Percentiles rank a stretch among this genome's conserved stretches.
Evolutionary conservation across 2,797 vertebrate genomes (phyloP).

Genomic region (Lagodon rhomboides): DNA sequence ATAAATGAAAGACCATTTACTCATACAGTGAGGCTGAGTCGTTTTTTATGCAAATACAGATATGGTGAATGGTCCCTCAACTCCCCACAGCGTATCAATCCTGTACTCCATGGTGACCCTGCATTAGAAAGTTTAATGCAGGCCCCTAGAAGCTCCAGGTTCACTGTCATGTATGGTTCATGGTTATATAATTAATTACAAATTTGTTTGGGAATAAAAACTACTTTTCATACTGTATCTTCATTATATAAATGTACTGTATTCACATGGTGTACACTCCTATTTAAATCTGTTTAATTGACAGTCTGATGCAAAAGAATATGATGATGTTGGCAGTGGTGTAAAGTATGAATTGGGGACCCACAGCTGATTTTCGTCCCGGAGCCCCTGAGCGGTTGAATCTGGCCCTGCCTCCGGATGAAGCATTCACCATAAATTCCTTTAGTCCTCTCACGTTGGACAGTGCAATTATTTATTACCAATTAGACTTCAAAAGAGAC

Average conservation of each 20-base stretch:
- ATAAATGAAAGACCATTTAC: no score
- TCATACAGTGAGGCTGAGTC: no score
- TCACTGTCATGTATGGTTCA: not conserved
- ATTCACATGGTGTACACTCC: not conserved
- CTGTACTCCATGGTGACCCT: no score
- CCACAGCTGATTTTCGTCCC: no score
- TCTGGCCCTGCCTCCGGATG: not conserved
- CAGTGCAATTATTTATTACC: conserved; percentile 18
- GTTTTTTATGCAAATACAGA: no score
- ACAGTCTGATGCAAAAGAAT: not conserved
- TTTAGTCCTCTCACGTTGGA: not conserved
- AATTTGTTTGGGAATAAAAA: not conserved
- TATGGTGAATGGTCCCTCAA: no score
- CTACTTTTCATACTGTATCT: not conserved
- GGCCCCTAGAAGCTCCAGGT: not conserved
- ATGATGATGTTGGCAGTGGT: not conserved
- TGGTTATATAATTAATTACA: not conserved
- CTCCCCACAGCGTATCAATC: no score
- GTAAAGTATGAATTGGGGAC: not conserved
- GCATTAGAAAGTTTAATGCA: not conserved
- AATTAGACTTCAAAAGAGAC: conserved; percentile 25
- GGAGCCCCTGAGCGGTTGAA: not conserved
- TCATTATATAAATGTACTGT: not conserved
- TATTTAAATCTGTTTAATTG: not conserved
- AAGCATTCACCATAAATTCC: not conserved